Conservation (phyloP, 1,140 invertebrate genomes). For the Drosophila nebulosa region DNA sequence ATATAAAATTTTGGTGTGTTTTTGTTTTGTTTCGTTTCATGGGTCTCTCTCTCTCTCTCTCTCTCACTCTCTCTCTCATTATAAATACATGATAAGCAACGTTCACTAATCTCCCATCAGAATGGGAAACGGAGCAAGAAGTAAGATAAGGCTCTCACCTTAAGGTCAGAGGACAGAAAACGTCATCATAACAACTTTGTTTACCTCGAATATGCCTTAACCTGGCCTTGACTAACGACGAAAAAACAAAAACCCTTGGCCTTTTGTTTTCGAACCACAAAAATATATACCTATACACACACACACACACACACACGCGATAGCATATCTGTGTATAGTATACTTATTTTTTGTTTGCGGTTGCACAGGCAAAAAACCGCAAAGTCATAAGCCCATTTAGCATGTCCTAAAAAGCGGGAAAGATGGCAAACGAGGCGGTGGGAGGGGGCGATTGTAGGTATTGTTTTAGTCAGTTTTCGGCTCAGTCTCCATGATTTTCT, state of each 20-base stretch:
- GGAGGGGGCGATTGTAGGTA: constrained; percentile 12
- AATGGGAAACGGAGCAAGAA: constrained; percentile 37
- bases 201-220: constrained; percentile 38
- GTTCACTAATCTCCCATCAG: constrained; percentile 10
- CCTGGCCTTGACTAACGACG: constrained; percentile 51
- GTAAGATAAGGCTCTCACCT: constrained; percentile 9
- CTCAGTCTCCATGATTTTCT: background rate
- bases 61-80: too few relatives aligned
- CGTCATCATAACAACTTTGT: constrained; percentile 74
- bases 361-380: constrained; percentile 52
- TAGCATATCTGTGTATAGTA: background rate
- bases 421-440: too few relatives aligned
- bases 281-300: constrained; percentile 20
- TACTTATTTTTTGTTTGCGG: constrained; percentile 6
- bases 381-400: constrained; percentile 75
- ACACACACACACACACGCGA: background rate
- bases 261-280: constrained; percentile 44
- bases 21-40: constrained; percentile 16
- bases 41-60: too few relatives aligned
- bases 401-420: constrained; percentile 4
- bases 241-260: constrained; percentile 42
- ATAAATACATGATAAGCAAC: constrained; percentile 58
- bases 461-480: constrained; percentile 47
- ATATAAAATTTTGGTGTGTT: constrained; percentile 20
- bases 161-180: background rate